These are phyloP conservation scores for Hipposideros armiger DNA, from an alignment of 2,113 vertebrate species.

Conservation along the genomic window DNA sequence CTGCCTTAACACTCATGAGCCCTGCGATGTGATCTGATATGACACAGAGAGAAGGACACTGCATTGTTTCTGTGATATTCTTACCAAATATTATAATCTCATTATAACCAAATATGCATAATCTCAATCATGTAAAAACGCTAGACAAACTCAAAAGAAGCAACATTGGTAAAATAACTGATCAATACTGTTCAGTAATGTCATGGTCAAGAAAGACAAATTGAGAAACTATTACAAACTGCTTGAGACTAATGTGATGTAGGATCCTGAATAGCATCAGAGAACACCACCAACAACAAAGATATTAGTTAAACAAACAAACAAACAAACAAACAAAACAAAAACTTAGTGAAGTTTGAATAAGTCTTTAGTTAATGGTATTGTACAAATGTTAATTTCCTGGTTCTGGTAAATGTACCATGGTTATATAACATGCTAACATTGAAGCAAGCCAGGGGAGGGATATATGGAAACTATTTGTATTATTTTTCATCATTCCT, in stretches of 20 bases:
- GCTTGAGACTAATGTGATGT: not conserved
- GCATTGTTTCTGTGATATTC: not conserved
- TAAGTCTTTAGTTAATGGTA: not conserved
- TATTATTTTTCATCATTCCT: not conserved
- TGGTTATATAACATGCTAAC: not conserved
- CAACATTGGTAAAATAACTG: not conserved
- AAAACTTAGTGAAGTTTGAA: not conserved
- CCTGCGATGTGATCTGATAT: not conserved
- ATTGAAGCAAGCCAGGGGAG: not conserved
- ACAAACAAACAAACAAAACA: not conserved
- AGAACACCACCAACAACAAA: not conserved
- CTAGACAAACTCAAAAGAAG: not conserved
- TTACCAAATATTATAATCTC: not conserved
- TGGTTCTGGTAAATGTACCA: not conserved
- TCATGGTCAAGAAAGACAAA: not conserved
- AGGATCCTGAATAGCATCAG: not conserved
- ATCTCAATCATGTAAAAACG: not conserved
- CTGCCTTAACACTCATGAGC: not conserved
- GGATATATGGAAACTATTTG: not conserved
- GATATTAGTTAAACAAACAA: not conserved
- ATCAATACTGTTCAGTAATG: not conserved
- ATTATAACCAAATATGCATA: not conserved
- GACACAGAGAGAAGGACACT: not conserved
- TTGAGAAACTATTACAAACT: not conserved
- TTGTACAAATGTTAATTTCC: not conserved